phyloP scores from a whole-genome alignment of 1,140 invertebrate species.

The Popillia japonica region DNA sequence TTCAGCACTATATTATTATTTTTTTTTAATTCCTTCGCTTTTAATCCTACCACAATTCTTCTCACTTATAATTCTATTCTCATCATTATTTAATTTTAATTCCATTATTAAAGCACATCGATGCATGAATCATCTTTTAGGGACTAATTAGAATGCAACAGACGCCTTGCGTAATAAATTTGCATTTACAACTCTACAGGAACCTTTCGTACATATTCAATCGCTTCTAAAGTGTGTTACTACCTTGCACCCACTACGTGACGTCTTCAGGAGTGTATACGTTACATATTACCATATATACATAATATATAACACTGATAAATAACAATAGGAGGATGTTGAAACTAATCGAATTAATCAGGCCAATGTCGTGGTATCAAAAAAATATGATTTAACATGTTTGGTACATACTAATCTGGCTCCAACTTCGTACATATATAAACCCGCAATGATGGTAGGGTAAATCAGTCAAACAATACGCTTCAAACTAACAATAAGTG shows the following conservation, averaged over 20 bases:
- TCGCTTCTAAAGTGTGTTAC: not conserved
- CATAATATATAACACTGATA: not conserved
- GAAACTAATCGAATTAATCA: not conserved
- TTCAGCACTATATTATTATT: too few relatives aligned
- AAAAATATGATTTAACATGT: not conserved
- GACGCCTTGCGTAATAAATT: not conserved
- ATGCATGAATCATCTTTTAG: not conserved
- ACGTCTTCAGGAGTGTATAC: not conserved
- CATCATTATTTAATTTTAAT: too few relatives aligned
- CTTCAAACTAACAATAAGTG: not conserved
- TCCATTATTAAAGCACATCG: too few relatives aligned
- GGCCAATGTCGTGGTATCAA: conserved; percentile 12
- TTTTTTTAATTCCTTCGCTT: too few relatives aligned
- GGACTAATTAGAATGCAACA: not conserved
- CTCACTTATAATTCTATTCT: too few relatives aligned
- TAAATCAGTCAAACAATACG: not conserved
- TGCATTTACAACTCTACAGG: conserved; percentile 12
- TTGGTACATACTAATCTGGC: not conserved
- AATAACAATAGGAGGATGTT: not conserved
- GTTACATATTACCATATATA: conserved; percentile 9
- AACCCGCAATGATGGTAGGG: not conserved
- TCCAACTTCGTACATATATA: not conserved
- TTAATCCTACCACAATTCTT: too few relatives aligned
- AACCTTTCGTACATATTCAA: conserved; percentile 2
- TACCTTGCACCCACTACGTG: conserved; percentile 25